Evolutionary conservation across 2,113 vertebrate genomes (phyloP).

Genomic region (Proterorhinus semilunaris): DNA sequence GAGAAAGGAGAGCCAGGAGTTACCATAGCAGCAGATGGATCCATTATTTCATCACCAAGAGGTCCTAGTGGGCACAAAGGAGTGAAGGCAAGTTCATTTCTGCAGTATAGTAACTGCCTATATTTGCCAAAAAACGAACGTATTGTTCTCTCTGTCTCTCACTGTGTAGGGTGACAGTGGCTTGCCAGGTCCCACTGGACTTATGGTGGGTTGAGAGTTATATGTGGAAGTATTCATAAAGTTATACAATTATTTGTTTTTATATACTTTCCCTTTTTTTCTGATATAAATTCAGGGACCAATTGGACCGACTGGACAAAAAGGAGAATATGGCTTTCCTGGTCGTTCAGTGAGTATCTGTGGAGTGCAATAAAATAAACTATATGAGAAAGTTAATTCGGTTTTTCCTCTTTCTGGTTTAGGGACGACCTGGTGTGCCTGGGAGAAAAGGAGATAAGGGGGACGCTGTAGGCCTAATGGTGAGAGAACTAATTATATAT

Average conservation of each 20-base stretch:
- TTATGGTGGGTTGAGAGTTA: conserved; percentile 70
- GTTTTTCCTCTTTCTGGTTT: conserved; percentile 8
- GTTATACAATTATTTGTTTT: no score
- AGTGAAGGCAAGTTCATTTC: conserved; percentile 54
- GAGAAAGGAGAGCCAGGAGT: conserved; percentile 90
- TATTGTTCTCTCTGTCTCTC: conserved; percentile 14
- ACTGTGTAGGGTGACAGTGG: conserved; percentile 83
- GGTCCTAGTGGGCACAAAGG: conserved; percentile 82
- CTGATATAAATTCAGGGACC: conserved; percentile 79
- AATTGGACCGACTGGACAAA: conserved; percentile 82
- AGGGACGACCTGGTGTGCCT: conserved; percentile 88
- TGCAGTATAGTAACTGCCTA: background rate
- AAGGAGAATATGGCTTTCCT: conserved; percentile 92
- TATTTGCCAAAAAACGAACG: background rate
- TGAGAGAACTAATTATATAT: conserved; percentile 59
- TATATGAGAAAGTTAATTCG: background rate
- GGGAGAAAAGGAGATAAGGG: conserved; percentile 87
- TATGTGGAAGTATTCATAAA: background rate
- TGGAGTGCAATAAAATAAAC: background rate
- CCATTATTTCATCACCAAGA: conserved; percentile 72
- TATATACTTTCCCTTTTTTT: background rate
- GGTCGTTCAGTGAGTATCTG: conserved; percentile 84
- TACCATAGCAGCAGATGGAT: conserved; percentile 80
- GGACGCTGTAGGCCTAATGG: conserved; percentile 72
- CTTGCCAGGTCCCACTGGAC: conserved; percentile 72